Percentiles rank a stretch among this genome's conserved stretches.
These are phyloP conservation scores for Tichodroma muraria DNA, from an alignment of 2,113 vertebrate genomes.

Conservation along the genomic window DNA sequence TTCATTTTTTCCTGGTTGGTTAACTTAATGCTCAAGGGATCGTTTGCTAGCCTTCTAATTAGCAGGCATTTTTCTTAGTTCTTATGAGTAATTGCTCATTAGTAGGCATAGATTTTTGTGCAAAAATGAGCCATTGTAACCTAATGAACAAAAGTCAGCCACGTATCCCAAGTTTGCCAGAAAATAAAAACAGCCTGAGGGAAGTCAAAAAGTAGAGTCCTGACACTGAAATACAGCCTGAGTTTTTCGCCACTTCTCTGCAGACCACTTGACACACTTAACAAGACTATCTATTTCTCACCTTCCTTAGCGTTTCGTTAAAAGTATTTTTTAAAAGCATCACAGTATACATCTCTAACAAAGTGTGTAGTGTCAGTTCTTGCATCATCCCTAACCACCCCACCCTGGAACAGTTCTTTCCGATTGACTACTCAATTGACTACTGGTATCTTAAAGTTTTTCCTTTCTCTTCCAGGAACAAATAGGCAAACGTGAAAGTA, in stretches of 20 bases:
- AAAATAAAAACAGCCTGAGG: not conserved
- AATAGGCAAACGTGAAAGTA: not conserved
- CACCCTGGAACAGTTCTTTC: too few relatives aligned
- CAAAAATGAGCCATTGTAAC: not conserved
- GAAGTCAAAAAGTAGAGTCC: not conserved
- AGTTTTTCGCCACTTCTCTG: not conserved
- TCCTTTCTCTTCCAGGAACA: not conserved
- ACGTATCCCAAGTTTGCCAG: not conserved
- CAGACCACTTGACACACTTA: not conserved
- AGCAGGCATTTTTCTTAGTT: constrained; percentile 15
- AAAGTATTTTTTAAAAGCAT: not conserved
- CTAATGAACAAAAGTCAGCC: not conserved
- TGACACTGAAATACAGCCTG: not conserved
- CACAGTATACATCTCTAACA: not conserved
- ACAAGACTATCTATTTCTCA: not conserved
- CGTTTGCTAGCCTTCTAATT: not conserved
- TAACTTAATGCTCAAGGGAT: not conserved
- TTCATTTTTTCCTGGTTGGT: not conserved
- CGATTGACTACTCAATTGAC: too few relatives aligned
- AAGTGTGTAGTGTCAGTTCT: not conserved
- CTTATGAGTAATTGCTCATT: constrained; percentile 18
- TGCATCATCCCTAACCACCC: not conserved
- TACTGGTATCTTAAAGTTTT: not conserved
- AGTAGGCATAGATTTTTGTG: constrained; percentile 8
- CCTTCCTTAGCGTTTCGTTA: not conserved